Percentiles rank a stretch among this genome's conserved stretches.
Conservation (phyloP, 2,888 invertebrate species). For the Trilocha varians region DNA sequence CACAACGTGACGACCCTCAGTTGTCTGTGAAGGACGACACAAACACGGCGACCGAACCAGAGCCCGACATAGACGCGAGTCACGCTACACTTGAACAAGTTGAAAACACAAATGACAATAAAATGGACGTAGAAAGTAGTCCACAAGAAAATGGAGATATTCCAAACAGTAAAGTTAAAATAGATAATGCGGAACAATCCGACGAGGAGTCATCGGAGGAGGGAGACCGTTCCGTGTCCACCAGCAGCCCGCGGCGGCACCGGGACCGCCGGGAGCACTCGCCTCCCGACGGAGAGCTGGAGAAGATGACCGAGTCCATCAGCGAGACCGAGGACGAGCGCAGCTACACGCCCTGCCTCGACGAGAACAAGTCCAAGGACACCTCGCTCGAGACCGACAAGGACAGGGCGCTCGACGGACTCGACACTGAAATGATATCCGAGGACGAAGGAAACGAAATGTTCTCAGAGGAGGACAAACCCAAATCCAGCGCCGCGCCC, state of each 20-base stretch:
- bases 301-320: slow-evolving; percentile 76
- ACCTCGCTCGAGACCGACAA: slow-evolving; percentile 46
- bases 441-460: slow-evolving; percentile 79
- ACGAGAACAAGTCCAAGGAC: slow-evolving; percentile 73
- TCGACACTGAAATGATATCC: slow-evolving; percentile 83
- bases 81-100: background rate
- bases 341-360: slow-evolving; percentile 82
- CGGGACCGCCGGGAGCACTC: slow-evolving; percentile 6
- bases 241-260: background rate
- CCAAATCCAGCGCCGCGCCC: slow-evolving; percentile 47
- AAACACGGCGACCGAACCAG: background rate
- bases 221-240: too few relatives aligned
- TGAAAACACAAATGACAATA: slow-evolving; percentile 3
- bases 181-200: background rate
- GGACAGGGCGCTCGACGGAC: slow-evolving; percentile 68
- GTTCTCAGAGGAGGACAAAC: slow-evolving; percentile 72
- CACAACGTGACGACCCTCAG: background rate
- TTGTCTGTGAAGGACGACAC: background rate
- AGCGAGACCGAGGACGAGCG: slow-evolving; percentile 78
- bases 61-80: too few relatives aligned
- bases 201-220: slow-evolving; percentile 2
- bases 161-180: background rate
- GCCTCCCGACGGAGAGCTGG: slow-evolving; percentile 22
- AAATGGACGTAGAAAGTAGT: background rate
- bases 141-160: background rate